A percentile compares a stretch with the other conserved stretches of the same genome.
Evolutionary conservation across 2,888 invertebrate species (phyloP).

Genomic region (Chrysopilus asiliformis): DNA sequence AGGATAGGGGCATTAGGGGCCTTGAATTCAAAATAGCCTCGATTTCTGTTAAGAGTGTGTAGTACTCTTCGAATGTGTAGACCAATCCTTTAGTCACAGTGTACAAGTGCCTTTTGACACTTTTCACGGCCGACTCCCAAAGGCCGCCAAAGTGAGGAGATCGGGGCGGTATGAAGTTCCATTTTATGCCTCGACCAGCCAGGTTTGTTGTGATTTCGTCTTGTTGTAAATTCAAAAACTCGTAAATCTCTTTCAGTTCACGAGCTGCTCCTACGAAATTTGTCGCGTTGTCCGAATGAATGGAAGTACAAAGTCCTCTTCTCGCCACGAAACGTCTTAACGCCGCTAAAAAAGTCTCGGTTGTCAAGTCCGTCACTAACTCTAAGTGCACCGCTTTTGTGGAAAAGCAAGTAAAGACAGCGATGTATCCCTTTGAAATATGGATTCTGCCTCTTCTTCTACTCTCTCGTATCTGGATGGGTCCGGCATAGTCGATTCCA

Average conservation of each 20-base stretch:
- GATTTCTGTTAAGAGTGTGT: too few relatives aligned
- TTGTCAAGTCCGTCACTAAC: slow-evolving; percentile 11
- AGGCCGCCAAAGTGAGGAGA: too few relatives aligned
- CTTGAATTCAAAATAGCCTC: too few relatives aligned
- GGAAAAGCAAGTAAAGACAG: slow-evolving; percentile 11
- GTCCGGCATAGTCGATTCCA: slow-evolving; percentile 12
- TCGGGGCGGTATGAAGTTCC: too few relatives aligned
- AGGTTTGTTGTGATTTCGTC: too few relatives aligned
- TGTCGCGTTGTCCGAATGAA: slow-evolving; percentile 13
- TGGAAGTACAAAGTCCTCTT: slow-evolving; percentile 10
- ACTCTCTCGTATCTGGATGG: slow-evolving; percentile 18
- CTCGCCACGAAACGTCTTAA: slow-evolving; percentile 11
- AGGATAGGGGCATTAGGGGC: too few relatives aligned
- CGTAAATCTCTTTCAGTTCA: neutral
- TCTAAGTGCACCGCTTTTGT: slow-evolving; percentile 14
- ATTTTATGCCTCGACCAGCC: too few relatives aligned
- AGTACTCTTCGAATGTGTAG: too few relatives aligned
- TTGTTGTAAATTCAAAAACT: too few relatives aligned
- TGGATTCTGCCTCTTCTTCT: slow-evolving; percentile 6
- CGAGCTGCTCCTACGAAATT: slow-evolving; percentile 13
- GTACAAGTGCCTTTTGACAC: too few relatives aligned
- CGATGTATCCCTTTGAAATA: neutral
- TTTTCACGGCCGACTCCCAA: too few relatives aligned
- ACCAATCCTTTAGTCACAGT: too few relatives aligned
- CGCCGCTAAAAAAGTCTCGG: slow-evolving; percentile 11